Evolutionary conservation across 2,113 vertebrate genomes (phyloP), one percentile per base, ranked within the genome.

Genomic region (Prionailurus viverrinus): DNA sequence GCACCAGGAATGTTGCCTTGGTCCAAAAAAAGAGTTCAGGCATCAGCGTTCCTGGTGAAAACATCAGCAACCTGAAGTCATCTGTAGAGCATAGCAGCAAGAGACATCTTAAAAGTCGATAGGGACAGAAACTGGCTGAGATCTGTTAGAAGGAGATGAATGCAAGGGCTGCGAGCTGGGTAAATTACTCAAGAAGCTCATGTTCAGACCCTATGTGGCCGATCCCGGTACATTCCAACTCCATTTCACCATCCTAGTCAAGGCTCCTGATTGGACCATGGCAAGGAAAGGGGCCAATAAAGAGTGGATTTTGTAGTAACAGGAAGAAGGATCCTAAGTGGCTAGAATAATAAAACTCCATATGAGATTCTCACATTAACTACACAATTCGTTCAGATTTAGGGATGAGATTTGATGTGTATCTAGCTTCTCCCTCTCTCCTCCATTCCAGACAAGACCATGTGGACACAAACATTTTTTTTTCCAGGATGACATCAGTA

Each of bases 131-230:
- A 86, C 45, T 55, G 53, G 21, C 33, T 94, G 79, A 89, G 63
- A 81, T 45, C 12, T 48, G 89, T 66, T 55, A 51, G 19, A 92
- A 74, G 13, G n/a, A 84, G n/a, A 89, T 69, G 89, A 18, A 63
- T 89, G 36, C 19, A 53, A 82, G 23, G n/a, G 39, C 33, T 82
- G 18, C 29, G 74, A 61, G 36, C 76, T 95, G 63, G 1, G 21
- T 36, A 92, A 94, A 84, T 88, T 86, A 53, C 33, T 94, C 45
- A 84, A 61, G 33, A 63, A 82, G 29, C 15, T 91, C n/a, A 90
- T 11, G 48, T 96, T 63, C 76, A 48, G 29, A 84, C 63, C 15
- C 31, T 92, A 53, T 41, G 63, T 53, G 51, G n/a, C n/a, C 48
- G 9, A 48, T 83, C 4, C 2, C 5, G 18, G 36, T 66, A 6